Evolutionary conservation across 2,797 vertebrate genomes (phyloP), one percentile per base, ranked within the genome.

Genomic region (Gymnopithys bicolor): DNA sequence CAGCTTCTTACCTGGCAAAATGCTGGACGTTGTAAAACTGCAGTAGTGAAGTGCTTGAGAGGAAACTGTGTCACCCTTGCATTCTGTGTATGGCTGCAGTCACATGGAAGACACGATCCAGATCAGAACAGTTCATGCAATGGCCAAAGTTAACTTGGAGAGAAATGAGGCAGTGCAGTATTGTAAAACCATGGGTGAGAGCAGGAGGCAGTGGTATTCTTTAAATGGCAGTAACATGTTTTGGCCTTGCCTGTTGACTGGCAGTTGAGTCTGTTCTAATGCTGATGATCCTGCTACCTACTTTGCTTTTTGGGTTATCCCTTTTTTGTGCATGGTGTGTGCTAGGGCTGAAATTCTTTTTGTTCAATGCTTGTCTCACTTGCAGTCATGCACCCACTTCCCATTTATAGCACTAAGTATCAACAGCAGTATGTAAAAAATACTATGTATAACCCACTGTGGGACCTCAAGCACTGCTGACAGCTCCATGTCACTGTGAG

Each of bases 401-500:
- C 1, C 1, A 17, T 45, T 78, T 39, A 43, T 89, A 55, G 25
- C 27, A 14, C n/a, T 24, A 53, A 82, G 11, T 82, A 27, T 10
- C 14, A 55, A 13, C 28, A 67, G 35, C 11, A 33, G 4, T 6
- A 5, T 86, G n/a, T 27, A 75, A 30, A 14, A 56, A 19, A 15
- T 56, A 9, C 7, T 46, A 8, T 27, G 30, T 10, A 1, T 2
- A 69, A 15, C 8, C 22, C 22, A 10, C 18, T 19, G 19, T 62
- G 59, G 27, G 37, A 30, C 15, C 7, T 75, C 3, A 5, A 53
- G 25, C 37, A 13, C 9, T 51, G 0, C 27, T 81, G 68, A 24
- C 23, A 43, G 37, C 17, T 1, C 0, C 1, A 0, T 73, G 43
- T 53, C 13, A 7, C 11, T 17, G 28, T 7, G 24, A 52, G n/a